Evolutionary conservation across 2,113 vertebrate species (phyloP).

Genomic region (Perccottus glenii): DNA sequence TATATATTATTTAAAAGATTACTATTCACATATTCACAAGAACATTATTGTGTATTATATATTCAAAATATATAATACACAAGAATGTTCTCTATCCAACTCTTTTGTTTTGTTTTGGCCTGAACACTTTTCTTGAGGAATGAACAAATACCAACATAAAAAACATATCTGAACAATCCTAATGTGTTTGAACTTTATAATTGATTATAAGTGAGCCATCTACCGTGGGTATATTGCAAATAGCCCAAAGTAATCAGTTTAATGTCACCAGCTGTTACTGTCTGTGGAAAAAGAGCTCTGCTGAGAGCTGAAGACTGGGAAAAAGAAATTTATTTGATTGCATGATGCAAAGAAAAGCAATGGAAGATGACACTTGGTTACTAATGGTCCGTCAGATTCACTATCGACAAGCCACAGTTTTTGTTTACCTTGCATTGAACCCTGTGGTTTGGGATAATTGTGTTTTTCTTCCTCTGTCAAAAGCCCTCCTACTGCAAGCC

Average conservation of each 20-base stretch:
- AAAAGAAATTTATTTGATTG: conserved; percentile 5
- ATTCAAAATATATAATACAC: no score
- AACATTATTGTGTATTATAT: no score
- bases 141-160: neutral
- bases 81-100: no score
- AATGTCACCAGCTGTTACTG: conserved; percentile 4
- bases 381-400: neutral
- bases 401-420: neutral
- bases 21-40: no score
- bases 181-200: neutral
- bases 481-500: neutral
- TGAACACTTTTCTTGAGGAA: no score
- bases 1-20: no score
- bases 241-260: conserved; percentile 6
- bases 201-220: conserved; percentile 2
- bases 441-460: neutral
- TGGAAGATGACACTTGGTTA: neutral
- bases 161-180: neutral
- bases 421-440: neutral
- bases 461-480: neutral
- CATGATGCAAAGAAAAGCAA: neutral
- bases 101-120: no score
- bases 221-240: neutral
- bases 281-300: neutral
- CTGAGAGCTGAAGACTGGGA: neutral